Evolutionary conservation across 2,113 vertebrate species (phyloP).

Genomic region (Strix uralensis): DNA sequence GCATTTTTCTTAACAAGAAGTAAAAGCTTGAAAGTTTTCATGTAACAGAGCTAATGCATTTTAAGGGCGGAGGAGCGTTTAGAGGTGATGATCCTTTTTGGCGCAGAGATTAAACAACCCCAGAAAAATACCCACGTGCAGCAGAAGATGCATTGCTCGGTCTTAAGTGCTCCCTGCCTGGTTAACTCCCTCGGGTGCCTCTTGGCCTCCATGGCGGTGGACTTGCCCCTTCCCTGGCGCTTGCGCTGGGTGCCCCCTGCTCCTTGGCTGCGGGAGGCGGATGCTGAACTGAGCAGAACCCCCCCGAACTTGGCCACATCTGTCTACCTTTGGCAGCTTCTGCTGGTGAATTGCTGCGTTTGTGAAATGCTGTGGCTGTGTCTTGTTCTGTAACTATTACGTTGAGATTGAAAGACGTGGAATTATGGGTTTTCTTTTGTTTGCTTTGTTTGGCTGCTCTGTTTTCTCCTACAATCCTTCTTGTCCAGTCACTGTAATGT

Average conservation of each 20-base stretch:
- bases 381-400: neutral
- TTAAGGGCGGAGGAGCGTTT: neutral
- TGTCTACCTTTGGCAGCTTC: neutral
- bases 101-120: neutral
- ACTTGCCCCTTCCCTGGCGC: neutral
- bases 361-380: neutral
- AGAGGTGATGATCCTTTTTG: neutral
- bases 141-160: neutral
- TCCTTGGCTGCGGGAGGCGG: rapidly evolving
- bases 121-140: rapidly evolving
- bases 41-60: neutral
- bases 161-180: neutral
- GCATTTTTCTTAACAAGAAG: neutral
- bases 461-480: neutral
- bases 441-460: conserved; percentile 39
- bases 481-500: conserved; percentile 1
- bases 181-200: neutral
- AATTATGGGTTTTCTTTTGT: neutral
- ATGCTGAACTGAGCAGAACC: neutral
- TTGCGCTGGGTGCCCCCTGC: neutral
- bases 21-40: neutral
- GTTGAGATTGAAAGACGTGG: neutral
- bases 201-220: neutral
- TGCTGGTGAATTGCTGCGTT: neutral
- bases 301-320: neutral